Evolutionary conservation across 1,140 invertebrate species (phyloP), one percentile per base, ranked within the genome.

Genomic region (Drosophila chauvacae): DNA sequence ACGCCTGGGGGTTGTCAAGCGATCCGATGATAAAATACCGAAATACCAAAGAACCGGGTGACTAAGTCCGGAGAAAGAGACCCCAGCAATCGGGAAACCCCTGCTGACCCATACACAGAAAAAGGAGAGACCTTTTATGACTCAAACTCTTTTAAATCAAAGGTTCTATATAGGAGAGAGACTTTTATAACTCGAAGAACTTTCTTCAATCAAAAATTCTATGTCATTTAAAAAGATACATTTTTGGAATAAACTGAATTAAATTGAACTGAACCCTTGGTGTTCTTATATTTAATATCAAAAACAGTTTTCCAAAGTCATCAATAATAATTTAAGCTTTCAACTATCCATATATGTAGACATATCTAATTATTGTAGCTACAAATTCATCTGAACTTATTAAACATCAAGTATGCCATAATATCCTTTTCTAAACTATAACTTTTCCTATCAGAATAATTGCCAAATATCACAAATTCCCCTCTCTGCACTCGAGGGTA

Each of bases 11-110:
- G 18, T 64, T 33, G 53, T 60, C 28, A 42, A 45, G 42, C 18
- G 20, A 64, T 41, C 61, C 56, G 26, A 30, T 56, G 68, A 70
- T 69, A 57, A 69, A 70, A 45, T 18, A 14, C 26, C 39, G 47
- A 69, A 70, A 45, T 18, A 14, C 26, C 39, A 26, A 69, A 69
- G 37, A 16, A 14, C 26, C 37, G 33, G 55, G 18, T 73, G 70
- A 73, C 68, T 73, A 55, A 73, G 35, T 18, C 30, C 2, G 18
- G 2, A 47, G 28, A 51, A 55, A 16, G 20, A 55, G 51, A 51
- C 14, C 20, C 58, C 33, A 26, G 20, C n/a, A 13, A 30, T 30
- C 45, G 33, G 58, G 39, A 20, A 20, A 23, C 16, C 35, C 10
- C 35, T 37, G 20, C 4, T 55, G 33, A 55, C 13, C 33, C 18